Conservation (phyloP, 2,797 vertebrate genomes). For the Apogon talboti region DNA sequence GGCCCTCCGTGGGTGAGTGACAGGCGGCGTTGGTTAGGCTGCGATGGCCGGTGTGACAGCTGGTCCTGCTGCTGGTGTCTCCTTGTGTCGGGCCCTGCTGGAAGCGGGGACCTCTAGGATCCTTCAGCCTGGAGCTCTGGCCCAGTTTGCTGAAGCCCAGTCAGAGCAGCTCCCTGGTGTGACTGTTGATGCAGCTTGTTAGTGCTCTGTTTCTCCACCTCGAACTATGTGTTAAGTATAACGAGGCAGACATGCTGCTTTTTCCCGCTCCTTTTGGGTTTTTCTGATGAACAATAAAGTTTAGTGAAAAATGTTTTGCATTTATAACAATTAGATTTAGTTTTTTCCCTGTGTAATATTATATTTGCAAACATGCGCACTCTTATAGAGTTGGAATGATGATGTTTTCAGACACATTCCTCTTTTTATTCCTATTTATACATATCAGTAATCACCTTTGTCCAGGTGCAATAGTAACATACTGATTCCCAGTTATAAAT, state of each 20-base stretch:
- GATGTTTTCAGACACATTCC: too few relatives aligned
- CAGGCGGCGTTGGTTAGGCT: constrained; percentile 78
- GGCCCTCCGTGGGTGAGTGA: constrained; percentile 84
- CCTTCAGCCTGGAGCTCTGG: constrained; percentile 41
- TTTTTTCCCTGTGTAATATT: too few relatives aligned
- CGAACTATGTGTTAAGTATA: not conserved
- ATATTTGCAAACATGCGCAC: too few relatives aligned
- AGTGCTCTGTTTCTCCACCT: constrained; percentile 14
- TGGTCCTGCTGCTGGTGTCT: constrained; percentile 50
- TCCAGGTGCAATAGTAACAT: too few relatives aligned
- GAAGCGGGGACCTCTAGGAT: constrained; percentile 42
- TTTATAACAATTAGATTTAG: not conserved
- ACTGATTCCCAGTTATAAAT: too few relatives aligned
- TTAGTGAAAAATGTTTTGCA: too few relatives aligned
- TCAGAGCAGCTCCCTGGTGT: constrained; percentile 36
- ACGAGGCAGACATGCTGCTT: not conserved
- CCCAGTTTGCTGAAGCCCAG: constrained; percentile 41
- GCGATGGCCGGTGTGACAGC: constrained; percentile 75
- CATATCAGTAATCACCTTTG: too few relatives aligned
- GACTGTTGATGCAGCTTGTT: constrained; percentile 57
- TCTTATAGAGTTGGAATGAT: too few relatives aligned
- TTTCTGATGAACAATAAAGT: too few relatives aligned
- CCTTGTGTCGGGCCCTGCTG: constrained; percentile 32
- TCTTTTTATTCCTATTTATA: too few relatives aligned
- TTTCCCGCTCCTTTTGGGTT: not conserved